These are phyloP conservation scores for Dryas iulia DNA, from an alignment of 1,140 invertebrate genomes.

Conservation along the genomic window DNA sequence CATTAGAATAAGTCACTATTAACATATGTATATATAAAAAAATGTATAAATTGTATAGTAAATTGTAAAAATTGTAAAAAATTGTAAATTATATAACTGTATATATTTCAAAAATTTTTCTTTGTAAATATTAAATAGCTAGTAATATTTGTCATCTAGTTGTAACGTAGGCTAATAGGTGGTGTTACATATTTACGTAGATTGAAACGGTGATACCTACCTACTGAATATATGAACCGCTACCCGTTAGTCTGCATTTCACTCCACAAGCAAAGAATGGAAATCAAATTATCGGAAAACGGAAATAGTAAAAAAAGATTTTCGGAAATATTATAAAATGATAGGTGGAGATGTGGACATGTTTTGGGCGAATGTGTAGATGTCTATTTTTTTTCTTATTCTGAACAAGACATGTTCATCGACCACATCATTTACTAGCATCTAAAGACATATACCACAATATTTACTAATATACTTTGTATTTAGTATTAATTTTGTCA, in stretches of 20 bases:
- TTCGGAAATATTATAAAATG: constrained; percentile 4
- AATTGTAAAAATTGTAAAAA: too few species aligned
- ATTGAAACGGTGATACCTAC: background rate
- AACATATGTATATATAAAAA: too few species aligned
- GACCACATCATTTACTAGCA: constrained; percentile 4
- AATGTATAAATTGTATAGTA: too few species aligned
- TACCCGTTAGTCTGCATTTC: background rate
- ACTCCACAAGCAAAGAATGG: background rate
- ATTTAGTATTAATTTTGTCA: too few species aligned
- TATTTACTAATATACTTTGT: too few species aligned
- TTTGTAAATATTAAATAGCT: background rate
- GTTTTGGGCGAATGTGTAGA: constrained; percentile 8
- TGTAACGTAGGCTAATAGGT: background rate
- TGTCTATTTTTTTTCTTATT: background rate
- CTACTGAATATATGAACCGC: background rate
- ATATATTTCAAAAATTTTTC: background rate
- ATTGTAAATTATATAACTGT: background rate
- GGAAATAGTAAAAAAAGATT: background rate
- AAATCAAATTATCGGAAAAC: too few species aligned
- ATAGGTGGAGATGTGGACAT: constrained; percentile 13
- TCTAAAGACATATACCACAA: background rate
- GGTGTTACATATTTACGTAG: too few species aligned
- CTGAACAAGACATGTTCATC: constrained; percentile 16
- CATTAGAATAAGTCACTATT: too few species aligned
- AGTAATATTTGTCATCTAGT: background rate